Evolutionary conservation across 2,888 invertebrate species (phyloP).

Genomic region (Ptycholaimellus sp.): DNA sequence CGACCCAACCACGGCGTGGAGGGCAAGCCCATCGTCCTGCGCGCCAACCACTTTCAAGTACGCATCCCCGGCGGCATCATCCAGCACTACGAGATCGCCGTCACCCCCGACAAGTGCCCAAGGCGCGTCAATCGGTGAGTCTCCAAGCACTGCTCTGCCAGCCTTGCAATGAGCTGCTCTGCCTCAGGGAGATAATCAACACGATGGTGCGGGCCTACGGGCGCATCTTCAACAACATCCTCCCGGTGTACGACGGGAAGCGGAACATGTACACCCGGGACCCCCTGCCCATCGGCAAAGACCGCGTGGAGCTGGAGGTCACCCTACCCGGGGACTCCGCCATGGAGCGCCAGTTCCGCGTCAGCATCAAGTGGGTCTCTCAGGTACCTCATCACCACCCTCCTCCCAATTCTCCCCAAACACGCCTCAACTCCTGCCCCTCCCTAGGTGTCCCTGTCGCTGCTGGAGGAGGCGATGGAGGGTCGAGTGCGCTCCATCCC

Average conservation of each 20-base stretch:
- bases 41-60: constrained; percentile 97
- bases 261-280: constrained; percentile 95
- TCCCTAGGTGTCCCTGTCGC: constrained; percentile 49
- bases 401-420: no score
- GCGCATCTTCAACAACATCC: constrained; percentile 15
- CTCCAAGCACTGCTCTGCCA: no score
- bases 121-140: constrained; percentile 50
- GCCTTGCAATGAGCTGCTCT: no score
- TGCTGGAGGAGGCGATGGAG: constrained; percentile 86
- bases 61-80: constrained; percentile 93
- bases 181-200: constrained; percentile 21
- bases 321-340: constrained; percentile 84
- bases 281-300: constrained; percentile 82
- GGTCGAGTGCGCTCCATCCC: constrained; percentile 75
- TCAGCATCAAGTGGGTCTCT: constrained; percentile 89
- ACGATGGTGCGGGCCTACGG: constrained; percentile 20
- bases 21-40: constrained; percentile 74
- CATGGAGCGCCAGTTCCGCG: constrained; percentile 85
- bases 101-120: constrained; percentile 97
- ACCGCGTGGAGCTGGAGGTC: constrained; percentile 46
- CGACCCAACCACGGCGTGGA: constrained; percentile 88
- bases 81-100: constrained; percentile 95
- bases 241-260: constrained; percentile 90
- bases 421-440: no score
- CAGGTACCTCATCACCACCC: no score